Conservation (phyloP, 2,797 vertebrate species). For the Helicolenus hilgendorfi region DNA sequence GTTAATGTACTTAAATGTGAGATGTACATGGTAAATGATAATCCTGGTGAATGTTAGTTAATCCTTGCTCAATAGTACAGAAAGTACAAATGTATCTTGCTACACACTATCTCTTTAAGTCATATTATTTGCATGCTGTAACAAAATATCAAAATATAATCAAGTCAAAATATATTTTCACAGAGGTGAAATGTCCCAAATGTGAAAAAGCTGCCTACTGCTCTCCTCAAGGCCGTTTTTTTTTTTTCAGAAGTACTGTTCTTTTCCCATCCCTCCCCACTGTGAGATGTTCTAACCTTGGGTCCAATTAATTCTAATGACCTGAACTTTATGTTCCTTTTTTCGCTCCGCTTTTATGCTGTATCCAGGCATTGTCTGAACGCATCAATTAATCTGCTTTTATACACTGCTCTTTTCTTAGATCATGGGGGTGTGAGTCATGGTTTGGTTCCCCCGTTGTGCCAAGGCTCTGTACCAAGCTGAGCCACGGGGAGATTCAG, state of each 20-base stretch:
- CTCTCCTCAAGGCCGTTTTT: background rate
- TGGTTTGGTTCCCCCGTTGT: conserved; percentile 53
- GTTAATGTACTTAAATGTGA: background rate
- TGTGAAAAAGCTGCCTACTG: background rate
- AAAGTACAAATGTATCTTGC: background rate
- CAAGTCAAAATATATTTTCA: background rate
- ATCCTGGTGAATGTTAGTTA: background rate
- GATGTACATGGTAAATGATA: background rate
- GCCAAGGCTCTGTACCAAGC: conserved; percentile 71
- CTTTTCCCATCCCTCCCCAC: conserved; percentile 48
- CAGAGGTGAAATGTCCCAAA: background rate
- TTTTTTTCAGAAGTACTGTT: conserved; percentile 1
- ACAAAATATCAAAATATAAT: background rate
- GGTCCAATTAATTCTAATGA: conserved; percentile 75
- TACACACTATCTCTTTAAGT: background rate
- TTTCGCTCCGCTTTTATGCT: conserved; percentile 60
- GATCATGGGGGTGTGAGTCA: conserved; percentile 48
- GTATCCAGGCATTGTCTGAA: conserved; percentile 74
- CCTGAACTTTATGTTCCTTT: conserved; percentile 65
- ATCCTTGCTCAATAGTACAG: background rate
- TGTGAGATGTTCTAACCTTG: conserved; percentile 68
- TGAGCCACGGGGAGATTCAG: conserved; percentile 66
- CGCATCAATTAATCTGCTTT: conserved; percentile 76
- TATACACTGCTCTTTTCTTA: conserved; percentile 61
- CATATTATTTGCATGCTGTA: background rate